phyloP scores from a whole-genome alignment of 2,113 vertebrate species.

The Regulus satrapa region DNA sequence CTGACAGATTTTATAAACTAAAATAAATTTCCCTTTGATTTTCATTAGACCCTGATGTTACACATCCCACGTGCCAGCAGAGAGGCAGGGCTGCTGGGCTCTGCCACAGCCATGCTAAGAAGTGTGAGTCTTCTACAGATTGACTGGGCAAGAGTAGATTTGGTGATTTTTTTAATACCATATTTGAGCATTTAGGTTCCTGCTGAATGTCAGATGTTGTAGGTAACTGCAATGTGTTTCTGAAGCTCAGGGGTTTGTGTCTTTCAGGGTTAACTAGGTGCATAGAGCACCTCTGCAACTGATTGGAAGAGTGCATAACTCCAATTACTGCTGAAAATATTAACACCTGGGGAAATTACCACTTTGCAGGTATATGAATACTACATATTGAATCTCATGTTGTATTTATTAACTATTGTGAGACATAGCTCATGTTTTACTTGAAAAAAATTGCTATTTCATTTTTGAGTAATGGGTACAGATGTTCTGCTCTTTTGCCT shows the following conservation, averaged over 20 bases:
- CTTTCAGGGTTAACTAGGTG: not conserved
- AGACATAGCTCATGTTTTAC: not conserved
- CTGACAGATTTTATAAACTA: slow-evolving; percentile 1
- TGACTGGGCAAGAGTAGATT: not conserved
- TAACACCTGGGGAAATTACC: not conserved
- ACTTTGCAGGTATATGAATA: not conserved
- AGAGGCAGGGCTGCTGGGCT: not conserved
- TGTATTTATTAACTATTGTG: not conserved
- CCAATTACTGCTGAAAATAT: not conserved
- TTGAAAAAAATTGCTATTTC: not conserved
- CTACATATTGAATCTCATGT: not conserved
- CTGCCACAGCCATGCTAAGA: not conserved
- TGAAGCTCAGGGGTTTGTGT: not conserved
- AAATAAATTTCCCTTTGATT: slow-evolving; percentile 1
- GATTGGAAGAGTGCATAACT: not conserved
- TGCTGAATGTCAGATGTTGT: not conserved
- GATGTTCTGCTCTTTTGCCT: not conserved
- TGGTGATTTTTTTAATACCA: not conserved
- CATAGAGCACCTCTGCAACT: not conserved
- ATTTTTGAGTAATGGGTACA: fast-evolving
- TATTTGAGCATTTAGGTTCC: not conserved
- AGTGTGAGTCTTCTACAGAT: not conserved
- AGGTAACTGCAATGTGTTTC: not conserved
- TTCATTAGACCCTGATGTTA: not conserved
- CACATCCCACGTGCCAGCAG: not conserved